Base-by-base conservation (phyloP, 2,888 invertebrate species). In the Drosophila multiciliata region DNA sequence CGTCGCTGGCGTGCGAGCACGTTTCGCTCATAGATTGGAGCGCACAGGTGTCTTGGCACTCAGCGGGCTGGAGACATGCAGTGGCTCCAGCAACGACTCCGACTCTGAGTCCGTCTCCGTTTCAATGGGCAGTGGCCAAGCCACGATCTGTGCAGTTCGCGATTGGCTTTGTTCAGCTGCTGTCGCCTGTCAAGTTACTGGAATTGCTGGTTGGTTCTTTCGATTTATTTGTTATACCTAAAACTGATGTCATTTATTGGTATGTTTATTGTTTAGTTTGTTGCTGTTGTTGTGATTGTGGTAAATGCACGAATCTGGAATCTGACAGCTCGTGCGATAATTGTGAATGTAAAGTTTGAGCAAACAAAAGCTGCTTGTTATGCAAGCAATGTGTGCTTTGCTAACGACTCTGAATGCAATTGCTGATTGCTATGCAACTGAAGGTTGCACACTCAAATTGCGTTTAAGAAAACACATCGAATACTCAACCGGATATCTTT, bases 1-100 rank as follows among this genome's bases (percentile, higher is more conserved):
- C 74, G 78, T 80, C 49, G 55, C 59, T 72, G 83, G 76, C 83
- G 87, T 90, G 85, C 89, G 85, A 88, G 89, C 85, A 86, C 90
- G 85, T 86, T 86, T 87, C 73, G 70, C 73, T 60, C 53, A 55
- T 62, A 65, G 82, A 80, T 80, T 87, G 82, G 42, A 68, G 63
- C 62, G 67, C 84, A 88, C 90, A 90, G 90, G 90, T 89, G 90
- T 83, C 73, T 90, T 35, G 15, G 20, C 32, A 48, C 23, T 45
- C 15, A 45, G 32, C 20, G 35, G 66, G 36, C 33, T 29, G 50
- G 49, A 45, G 67, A n/a, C 17, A 52, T 29, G 23, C 45, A 9
- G 26, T 29, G n/a, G 29, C 50, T 50, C 29, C 29, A 32, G 29
- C 50, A 20, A 20, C 20, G n/a, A n/a, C 35, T 55, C 32, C 26